Conservation (phyloP, 2,113 vertebrate genomes). For the Coryphaenoides rupestris region DNA sequence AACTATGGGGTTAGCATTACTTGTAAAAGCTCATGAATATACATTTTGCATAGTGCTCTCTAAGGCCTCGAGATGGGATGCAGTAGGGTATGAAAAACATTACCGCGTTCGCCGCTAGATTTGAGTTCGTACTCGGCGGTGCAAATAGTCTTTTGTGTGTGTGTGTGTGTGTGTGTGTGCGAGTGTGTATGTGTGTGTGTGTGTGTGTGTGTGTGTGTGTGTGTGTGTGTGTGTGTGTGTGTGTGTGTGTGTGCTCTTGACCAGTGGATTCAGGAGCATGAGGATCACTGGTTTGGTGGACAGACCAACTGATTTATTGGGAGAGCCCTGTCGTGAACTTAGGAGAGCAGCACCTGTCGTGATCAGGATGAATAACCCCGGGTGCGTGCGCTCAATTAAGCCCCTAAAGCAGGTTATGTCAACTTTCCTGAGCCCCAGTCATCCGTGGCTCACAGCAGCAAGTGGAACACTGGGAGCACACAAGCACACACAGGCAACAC, state of each 20-base stretch:
- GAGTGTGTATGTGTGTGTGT: no score
- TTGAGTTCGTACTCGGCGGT: constrained; percentile 28
- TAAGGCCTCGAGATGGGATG: constrained; percentile 48
- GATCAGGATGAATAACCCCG: constrained; percentile 51
- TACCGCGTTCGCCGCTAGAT: constrained; percentile 40
- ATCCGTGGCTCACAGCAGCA: constrained; percentile 3
- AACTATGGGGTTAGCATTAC: constrained; percentile 71
- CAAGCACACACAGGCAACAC: no score
- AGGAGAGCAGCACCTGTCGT: constrained; percentile 46
- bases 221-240: no score
- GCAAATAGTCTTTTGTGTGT: constrained; percentile 19
- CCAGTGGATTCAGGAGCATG: constrained; percentile 31
- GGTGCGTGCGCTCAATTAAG: constrained; percentile 52
- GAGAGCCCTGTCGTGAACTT: no score
- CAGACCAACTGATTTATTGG: constrained; percentile 56
- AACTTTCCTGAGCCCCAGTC: constrained; percentile 19
- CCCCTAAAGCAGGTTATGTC: constrained; percentile 45
- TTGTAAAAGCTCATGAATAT: constrained; percentile 73
- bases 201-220: no score
- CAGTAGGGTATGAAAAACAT: constrained; percentile 55
- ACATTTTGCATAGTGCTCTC: constrained; percentile 52
- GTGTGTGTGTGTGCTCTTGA: constrained; percentile 26
- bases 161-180: no score
- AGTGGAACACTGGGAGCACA: not conserved
- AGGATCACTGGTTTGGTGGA: constrained; percentile 33